Evolutionary conservation across 2,888 invertebrate genomes (phyloP).

Genomic region (Tetropium fuscum): DNA sequence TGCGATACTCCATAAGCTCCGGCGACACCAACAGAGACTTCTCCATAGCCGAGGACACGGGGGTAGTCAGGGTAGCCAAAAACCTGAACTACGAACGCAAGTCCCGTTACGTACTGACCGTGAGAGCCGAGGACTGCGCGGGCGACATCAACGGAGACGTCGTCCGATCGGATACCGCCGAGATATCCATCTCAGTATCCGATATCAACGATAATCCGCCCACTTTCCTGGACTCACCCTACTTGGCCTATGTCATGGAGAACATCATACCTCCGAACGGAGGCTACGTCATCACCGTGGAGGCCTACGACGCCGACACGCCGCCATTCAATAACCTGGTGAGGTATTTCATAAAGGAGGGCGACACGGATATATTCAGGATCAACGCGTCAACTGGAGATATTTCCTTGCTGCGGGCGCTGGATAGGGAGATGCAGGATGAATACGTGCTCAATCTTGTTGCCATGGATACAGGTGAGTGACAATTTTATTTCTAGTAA

Average conservation of each 20-base stretch:
- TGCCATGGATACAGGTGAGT: constrained; percentile 94
- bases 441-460: constrained; percentile 89
- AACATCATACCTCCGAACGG: constrained; percentile 85
- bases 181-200: constrained; percentile 85
- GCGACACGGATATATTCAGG: constrained; percentile 90
- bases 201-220: constrained; percentile 97
- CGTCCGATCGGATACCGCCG: constrained; percentile 80
- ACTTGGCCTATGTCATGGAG: constrained; percentile 93
- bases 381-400: constrained; percentile 94
- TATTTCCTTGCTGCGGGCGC: constrained; percentile 83
- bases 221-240: constrained; percentile 94
- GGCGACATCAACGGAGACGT: constrained; percentile 72
- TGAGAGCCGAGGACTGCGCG: constrained; percentile 91
- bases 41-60: constrained; percentile 91
- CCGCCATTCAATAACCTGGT: constrained; percentile 91
- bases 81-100: constrained; percentile 94
- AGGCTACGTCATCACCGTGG: constrained; percentile 85
- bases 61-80: constrained; percentile 90
- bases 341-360: constrained; percentile 93
- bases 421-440: constrained; percentile 87
- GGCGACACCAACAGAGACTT: constrained; percentile 94
- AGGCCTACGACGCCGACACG: constrained; percentile 92
- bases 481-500: too few relatives aligned
- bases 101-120: constrained; percentile 83
- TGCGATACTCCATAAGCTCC: constrained; percentile 88